Conservation (phyloP, 2,797 vertebrate genomes). For the Alcedo quadribrachys region DNA sequence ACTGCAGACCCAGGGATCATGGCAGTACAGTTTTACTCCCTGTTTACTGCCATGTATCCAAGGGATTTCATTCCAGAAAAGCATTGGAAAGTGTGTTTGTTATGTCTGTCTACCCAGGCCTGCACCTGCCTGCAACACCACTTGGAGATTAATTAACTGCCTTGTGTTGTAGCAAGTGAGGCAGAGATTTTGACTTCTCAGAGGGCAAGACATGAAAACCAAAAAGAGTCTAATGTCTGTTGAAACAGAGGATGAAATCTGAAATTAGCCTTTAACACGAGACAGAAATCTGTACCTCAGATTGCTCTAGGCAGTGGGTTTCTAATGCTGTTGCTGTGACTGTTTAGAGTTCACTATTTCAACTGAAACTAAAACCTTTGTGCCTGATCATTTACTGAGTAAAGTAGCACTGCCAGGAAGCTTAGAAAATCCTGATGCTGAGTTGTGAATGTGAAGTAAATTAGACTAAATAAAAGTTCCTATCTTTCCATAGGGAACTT, state of each 20-base stretch:
- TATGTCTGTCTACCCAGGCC: neutral
- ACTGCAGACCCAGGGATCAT: neutral
- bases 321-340: slow-evolving; percentile 43
- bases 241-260: slow-evolving; percentile 38
- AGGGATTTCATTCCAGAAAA: neutral
- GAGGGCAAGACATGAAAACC: slow-evolving; percentile 54
- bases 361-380: slow-evolving; percentile 68
- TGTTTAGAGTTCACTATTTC: slow-evolving; percentile 34
- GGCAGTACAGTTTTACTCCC: neutral
- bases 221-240: slow-evolving; percentile 31
- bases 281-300: slow-evolving; percentile 27
- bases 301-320: slow-evolving; percentile 22
- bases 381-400: slow-evolving; percentile 68
- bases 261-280: slow-evolving; percentile 39
- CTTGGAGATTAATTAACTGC: neutral
- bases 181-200: slow-evolving; percentile 36
- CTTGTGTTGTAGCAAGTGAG: slow-evolving; percentile 1
- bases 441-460: slow-evolving; percentile 72
- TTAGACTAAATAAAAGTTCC: slow-evolving; percentile 66
- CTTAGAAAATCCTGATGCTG: slow-evolving; percentile 24
- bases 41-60: neutral
- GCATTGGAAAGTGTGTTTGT: neutral
- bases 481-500: slow-evolving; percentile 25
- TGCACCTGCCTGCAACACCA: neutral
- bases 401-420: slow-evolving; percentile 43